These are phyloP conservation scores for Pandion haliaetus DNA, from an alignment of 2,113 vertebrate genomes.

Conservation along the genomic window DNA sequence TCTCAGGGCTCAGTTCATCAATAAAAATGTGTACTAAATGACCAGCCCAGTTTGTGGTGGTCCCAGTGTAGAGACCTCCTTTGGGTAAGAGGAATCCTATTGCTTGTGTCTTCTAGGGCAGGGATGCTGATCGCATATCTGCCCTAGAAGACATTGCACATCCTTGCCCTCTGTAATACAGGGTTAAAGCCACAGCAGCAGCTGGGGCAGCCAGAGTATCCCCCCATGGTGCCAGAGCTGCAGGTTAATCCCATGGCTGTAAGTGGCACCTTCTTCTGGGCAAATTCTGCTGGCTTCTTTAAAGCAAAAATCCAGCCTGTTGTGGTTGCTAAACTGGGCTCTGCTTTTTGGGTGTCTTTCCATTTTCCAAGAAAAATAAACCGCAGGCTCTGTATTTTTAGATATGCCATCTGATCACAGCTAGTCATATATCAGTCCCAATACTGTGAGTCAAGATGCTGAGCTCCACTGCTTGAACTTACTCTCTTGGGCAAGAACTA, in stretches of 20 bases:
- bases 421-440: constrained; percentile 37
- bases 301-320: constrained; percentile 28
- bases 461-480: neutral
- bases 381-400: constrained; percentile 48
- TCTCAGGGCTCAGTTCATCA: neutral
- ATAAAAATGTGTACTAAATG: neutral
- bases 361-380: constrained; percentile 67
- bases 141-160: too few relatives aligned
- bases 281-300: constrained; percentile 26
- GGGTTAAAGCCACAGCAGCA: neutral
- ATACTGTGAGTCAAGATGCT: constrained; percentile 24
- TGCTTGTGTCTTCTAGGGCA: neutral
- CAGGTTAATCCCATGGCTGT: neutral
- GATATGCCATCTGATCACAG: constrained; percentile 32
- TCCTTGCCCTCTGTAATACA: neutral
- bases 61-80: neutral
- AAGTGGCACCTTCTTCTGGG: neutral
- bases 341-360: constrained; percentile 47
- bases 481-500: neutral
- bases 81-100: neutral
- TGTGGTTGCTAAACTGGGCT: constrained; percentile 21
- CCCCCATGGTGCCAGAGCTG: accelerated
- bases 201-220: neutral
- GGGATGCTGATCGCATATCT: too few relatives aligned
- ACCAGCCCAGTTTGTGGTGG: neutral